A percentile compares a stretch with the other conserved stretches of the same genome.
Evolutionary conservation across 2,888 invertebrate species (phyloP).

Genomic region (Schizaphis graminum): DNA sequence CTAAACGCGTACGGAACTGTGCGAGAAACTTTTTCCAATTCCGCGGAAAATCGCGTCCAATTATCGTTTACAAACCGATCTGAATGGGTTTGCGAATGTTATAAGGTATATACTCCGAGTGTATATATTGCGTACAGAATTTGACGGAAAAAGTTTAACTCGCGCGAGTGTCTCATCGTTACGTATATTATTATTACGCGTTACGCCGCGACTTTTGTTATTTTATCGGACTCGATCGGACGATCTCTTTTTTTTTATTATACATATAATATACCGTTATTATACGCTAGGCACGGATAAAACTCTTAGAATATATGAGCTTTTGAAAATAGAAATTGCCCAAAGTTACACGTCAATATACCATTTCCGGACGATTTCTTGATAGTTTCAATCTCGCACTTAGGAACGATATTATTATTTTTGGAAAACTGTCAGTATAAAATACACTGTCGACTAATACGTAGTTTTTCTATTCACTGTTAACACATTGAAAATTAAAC

Average conservation of each 20-base stretch:
- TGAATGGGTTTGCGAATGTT: neutral
- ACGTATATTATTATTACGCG: neutral
- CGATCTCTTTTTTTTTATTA: neutral
- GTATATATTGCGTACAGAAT: neutral
- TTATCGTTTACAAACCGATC: neutral
- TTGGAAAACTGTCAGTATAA: neutral
- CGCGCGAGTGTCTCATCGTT: neutral
- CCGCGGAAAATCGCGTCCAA: slow-evolving; percentile 13
- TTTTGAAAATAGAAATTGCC: neutral
- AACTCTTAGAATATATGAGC: neutral
- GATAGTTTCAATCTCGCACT: neutral
- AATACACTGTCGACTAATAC: neutral
- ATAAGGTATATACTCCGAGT: neutral
- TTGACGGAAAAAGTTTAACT: neutral
- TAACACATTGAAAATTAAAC: too few relatives aligned
- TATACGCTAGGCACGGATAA: neutral
- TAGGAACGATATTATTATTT: neutral
- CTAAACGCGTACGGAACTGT: neutral
- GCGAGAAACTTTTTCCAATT: slow-evolving; percentile 12
- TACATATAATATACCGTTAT: neutral
- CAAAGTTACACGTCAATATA: neutral
- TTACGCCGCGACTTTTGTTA: neutral
- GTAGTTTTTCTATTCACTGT: neutral
- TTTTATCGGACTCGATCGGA: neutral
- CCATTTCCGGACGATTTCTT: neutral